A percentile compares a stretch with the other conserved stretches of the same genome.
These are phyloP conservation scores for fruit fly (Drosophila melanogaster) DNA, from an alignment of 1,140 invertebrate species.

Conservation along the genomic window DNA sequence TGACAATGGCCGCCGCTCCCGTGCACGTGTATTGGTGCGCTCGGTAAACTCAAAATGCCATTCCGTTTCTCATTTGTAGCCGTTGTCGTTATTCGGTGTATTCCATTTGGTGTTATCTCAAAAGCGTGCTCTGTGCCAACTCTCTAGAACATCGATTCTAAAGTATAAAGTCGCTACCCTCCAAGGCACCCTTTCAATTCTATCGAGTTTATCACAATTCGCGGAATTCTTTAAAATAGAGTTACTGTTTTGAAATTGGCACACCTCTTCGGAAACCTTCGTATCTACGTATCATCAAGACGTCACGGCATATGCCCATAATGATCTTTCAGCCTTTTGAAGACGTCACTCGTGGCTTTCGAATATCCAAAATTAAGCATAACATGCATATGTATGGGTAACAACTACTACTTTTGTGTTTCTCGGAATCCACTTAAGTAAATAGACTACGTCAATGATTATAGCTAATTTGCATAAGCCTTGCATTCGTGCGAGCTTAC, in stretches of 20 bases:
- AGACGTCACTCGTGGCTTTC: not conserved
- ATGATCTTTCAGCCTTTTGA: conserved; percentile 8
- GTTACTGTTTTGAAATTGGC: conserved; percentile 32
- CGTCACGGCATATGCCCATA: not conserved
- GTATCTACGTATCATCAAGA: conserved; percentile 1
- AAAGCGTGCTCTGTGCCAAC: conserved; percentile 56
- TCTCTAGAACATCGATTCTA: conserved; percentile 36
- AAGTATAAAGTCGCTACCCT: conserved; percentile 13
- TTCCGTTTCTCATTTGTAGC: conserved; percentile 35
- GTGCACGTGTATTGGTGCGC: conserved; percentile 62
- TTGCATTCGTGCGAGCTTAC: conserved; percentile 30
- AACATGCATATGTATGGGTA: not conserved
- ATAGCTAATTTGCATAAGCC: conserved; percentile 48
- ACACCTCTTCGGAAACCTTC: not conserved
- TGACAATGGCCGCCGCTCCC: conserved; percentile 68
- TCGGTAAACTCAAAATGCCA: conserved; percentile 48
- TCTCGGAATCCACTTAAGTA: conserved; percentile 52
- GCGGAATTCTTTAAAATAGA: conserved; percentile 38
- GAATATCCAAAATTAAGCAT: not conserved
- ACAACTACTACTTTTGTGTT: not conserved
- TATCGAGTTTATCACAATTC: conserved; percentile 39
- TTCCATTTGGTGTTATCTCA: conserved; percentile 51
- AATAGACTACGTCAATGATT: conserved; percentile 51
- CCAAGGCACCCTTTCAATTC: not conserved
- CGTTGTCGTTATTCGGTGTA: conserved; percentile 13